These are phyloP conservation scores for Pelmatolapia mariae DNA, from an alignment of 2,113 vertebrate species.

Conservation along the genomic window DNA sequence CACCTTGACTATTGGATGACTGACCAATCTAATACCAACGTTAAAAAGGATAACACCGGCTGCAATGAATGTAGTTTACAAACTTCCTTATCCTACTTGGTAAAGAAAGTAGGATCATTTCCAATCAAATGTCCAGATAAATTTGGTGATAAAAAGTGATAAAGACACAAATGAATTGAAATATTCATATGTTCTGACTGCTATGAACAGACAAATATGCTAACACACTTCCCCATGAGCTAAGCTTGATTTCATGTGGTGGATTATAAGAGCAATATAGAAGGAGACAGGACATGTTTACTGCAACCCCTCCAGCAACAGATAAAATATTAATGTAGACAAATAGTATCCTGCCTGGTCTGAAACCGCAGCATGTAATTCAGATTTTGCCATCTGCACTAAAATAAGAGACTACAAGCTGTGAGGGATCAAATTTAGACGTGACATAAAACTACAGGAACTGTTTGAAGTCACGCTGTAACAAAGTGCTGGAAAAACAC, in stretches of 20 bases:
- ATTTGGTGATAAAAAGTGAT: neutral
- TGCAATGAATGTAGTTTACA: neutral
- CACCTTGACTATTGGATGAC: neutral
- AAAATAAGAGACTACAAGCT: slow-evolving; percentile 46
- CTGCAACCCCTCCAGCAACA: slow-evolving; percentile 45
- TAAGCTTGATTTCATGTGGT: slow-evolving; percentile 9
- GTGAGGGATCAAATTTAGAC: slow-evolving; percentile 27
- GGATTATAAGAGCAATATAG: slow-evolving; percentile 44
- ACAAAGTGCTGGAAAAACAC: neutral
- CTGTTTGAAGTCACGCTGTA: neutral
- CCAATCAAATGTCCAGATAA: neutral
- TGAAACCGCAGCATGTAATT: slow-evolving; percentile 48
- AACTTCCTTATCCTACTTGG: neutral
- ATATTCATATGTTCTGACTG: neutral
- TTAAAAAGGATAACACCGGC: neutral
- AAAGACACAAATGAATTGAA: slow-evolving; percentile 5
- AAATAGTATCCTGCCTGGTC: slow-evolving; percentile 56
- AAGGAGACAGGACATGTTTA: slow-evolving; percentile 52
- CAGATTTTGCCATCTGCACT: slow-evolving; percentile 49
- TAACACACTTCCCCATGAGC: neutral
- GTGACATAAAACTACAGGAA: neutral
- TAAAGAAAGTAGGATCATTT: neutral
- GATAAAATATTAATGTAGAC: slow-evolving; percentile 73
- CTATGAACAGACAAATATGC: neutral
- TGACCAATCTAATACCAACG: neutral